Evolutionary conservation across 2,113 vertebrate species (phyloP).

Genomic region (Elephantulus edwardii): DNA sequence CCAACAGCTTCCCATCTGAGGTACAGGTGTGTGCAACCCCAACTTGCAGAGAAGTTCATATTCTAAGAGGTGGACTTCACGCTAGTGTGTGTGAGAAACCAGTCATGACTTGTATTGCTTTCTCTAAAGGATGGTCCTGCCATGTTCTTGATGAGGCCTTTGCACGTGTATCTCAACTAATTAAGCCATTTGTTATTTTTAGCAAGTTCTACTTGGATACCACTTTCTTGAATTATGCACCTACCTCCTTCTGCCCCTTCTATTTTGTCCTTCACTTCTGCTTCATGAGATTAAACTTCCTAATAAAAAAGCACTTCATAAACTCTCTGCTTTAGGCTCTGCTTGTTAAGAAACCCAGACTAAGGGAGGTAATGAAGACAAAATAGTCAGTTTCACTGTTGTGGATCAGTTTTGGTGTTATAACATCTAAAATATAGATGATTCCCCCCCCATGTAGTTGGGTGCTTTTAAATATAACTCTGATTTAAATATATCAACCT

Average conservation of each 20-base stretch:
- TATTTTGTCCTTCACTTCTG: not conserved
- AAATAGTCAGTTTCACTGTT: not conserved
- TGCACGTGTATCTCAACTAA: not conserved
- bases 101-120: not conserved
- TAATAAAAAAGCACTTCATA: not conserved
- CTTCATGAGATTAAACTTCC: not conserved
- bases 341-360: not conserved
- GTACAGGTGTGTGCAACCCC: not conserved
- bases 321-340: not conserved
- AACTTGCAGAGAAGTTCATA: not conserved
- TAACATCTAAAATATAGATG: not conserved
- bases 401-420: not conserved
- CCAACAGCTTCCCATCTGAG: not conserved
- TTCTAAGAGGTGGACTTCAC: not conserved
- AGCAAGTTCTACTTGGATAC: not conserved
- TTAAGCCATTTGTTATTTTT: not conserved
- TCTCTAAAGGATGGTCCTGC: accelerated
- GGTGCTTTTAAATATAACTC: not conserved
- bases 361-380: not conserved
- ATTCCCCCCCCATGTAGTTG: not conserved
- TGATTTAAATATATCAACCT: not conserved
- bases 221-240: not conserved
- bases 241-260: not conserved
- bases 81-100: not conserved
- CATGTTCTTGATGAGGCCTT: not conserved